phyloP scores from a whole-genome alignment of 2,113 vertebrate genomes.

The Ochotona curzoniae region DNA sequence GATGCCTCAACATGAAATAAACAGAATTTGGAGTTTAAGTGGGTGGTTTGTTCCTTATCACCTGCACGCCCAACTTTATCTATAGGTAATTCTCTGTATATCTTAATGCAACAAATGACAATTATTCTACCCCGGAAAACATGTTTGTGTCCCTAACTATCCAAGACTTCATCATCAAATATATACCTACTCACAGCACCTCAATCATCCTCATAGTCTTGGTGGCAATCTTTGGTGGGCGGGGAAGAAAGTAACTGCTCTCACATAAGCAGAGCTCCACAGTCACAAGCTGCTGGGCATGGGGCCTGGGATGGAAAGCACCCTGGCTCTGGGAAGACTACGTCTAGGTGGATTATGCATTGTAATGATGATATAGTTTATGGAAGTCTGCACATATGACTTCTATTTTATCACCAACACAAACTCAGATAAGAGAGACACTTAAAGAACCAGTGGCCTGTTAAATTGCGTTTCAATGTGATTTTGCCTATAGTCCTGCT shows the following conservation, averaged over 20 bases:
- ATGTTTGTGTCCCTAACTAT: not conserved
- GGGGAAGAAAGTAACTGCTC: not conserved
- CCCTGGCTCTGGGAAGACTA: not conserved
- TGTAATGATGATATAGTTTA: not conserved
- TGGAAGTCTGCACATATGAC: not conserved
- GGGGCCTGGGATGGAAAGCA: not conserved
- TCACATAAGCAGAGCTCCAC: not conserved
- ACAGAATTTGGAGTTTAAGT: not conserved
- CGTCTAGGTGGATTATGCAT: not conserved
- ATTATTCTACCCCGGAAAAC: not conserved
- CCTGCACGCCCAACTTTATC: not conserved
- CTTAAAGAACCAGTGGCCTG: no score
- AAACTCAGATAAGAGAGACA: not conserved
- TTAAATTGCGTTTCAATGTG: not conserved
- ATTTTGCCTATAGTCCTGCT: not conserved
- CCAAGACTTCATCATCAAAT: not conserved
- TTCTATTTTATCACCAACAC: not conserved
- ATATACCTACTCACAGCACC: not conserved
- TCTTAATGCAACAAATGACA: constrained; percentile 37
- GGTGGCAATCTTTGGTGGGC: not conserved
- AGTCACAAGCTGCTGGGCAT: not conserved
- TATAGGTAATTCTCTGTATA: not conserved
- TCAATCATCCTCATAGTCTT: not conserved
- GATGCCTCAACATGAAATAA: not conserved
- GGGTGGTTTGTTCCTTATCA: not conserved